Evolutionary conservation across 1,140 invertebrate species (phyloP).

Genomic region (Heliothis subflexa): DNA sequence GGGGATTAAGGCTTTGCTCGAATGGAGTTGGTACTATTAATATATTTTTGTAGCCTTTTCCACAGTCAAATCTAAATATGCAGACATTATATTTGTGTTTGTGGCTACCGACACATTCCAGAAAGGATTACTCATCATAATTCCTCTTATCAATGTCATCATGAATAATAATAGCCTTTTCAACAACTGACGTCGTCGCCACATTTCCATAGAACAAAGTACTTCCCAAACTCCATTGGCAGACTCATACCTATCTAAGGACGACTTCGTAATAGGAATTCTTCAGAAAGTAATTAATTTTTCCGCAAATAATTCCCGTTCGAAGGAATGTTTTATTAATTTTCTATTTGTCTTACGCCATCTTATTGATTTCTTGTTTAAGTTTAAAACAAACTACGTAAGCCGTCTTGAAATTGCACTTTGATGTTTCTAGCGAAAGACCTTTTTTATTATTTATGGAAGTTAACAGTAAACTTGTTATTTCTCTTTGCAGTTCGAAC

Average conservation of each 20-base stretch:
- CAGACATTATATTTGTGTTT: no score
- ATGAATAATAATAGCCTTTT: neutral
- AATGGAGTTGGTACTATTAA: neutral
- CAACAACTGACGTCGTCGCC: constrained; percentile 2
- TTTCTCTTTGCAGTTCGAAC: neutral
- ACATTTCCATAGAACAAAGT: constrained; percentile 7
- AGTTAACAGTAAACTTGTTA: neutral
- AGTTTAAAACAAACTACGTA: constrained; percentile 2
- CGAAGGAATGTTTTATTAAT: constrained; percentile 56
- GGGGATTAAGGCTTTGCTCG: neutral
- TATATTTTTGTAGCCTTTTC: neutral
- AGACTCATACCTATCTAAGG: constrained; percentile 33
- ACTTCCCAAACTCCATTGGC: constrained; percentile 24
- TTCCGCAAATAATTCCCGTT: constrained; percentile 51
- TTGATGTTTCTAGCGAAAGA: neutral
- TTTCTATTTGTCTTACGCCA: constrained; percentile 53
- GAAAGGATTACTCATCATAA: neutral
- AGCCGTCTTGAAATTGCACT: constrained; percentile 14
- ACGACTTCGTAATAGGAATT: constrained; percentile 50
- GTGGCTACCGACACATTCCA: no score
- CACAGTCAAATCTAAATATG: no score
- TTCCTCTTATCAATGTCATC: neutral
- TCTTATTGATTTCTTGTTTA: constrained; percentile 49
- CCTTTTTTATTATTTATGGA: neutral
- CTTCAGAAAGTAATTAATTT: constrained; percentile 61